Evolutionary conservation across 2,113 vertebrate species (phyloP), one percentile per base, ranked within the genome.

Genomic region (Microcebus tavaratra): DNA sequence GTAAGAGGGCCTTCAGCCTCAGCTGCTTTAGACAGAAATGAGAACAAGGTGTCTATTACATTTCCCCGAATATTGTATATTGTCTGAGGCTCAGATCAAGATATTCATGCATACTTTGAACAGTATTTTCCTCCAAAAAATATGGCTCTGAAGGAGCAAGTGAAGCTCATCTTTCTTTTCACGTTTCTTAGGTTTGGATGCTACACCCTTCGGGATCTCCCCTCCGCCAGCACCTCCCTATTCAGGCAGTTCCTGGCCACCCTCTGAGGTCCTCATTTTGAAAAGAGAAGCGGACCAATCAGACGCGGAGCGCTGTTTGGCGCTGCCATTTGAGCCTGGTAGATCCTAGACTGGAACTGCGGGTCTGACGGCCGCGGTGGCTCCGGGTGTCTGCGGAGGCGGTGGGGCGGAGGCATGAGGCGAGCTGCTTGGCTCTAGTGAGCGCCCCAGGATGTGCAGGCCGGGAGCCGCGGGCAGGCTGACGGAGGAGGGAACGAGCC

Each of bases 251-350:
- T 36, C 1, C 70, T 80, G 87, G 97, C 36, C 95, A 96, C 86
- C 95, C 76, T 45, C 29, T 2, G 61, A 5, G 97, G 98, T 17
- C 97, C 98, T 98, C 86, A 97, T 96, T 98, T 98, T 98, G 97
- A 98, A 98, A 98, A 93, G 13, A 11, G 72, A 31, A 90, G 42
- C 61, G 75, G 92, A 5, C 99, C 99, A 99, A 99, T 98, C 78
- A 93, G 98, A 10, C 17, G 80, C 90, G 63, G 95, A 75, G 53
- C 14, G 85, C 87, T 36, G 80, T 14, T 53, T 82, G 98, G 98
- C 98, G 98, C 98, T 78, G 92, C 78, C 95, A 42, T 98, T 99
- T 89, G 98, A 98, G 96, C 45, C 11, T 39, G 15, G 27, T 99
- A 88, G 98, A 98, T 95, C 50, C 11, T 39, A 12, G 27, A 36